Evolutionary conservation across 2,113 vertebrate species (phyloP).

Genomic region (Trichechus manatus): DNA sequence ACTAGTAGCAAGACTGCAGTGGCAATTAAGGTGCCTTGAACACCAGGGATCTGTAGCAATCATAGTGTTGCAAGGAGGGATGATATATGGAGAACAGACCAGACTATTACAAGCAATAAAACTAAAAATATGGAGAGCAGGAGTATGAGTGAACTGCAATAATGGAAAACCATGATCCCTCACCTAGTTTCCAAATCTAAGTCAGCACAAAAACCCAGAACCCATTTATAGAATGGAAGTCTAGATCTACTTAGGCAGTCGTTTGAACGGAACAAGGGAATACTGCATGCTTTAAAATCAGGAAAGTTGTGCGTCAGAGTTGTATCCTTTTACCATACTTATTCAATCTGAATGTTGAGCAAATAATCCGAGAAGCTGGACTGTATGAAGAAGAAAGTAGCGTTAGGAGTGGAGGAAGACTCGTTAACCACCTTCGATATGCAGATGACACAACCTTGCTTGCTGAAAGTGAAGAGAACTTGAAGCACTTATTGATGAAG

Average conservation of each 20-base stretch:
- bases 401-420: no score
- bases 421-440: no score
- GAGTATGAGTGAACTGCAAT: not conserved
- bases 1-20: not conserved
- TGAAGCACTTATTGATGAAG: no score
- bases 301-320: no score
- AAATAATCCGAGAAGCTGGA: no score
- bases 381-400: no score
- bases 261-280: no score
- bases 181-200: not conserved
- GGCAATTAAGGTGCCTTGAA: not conserved
- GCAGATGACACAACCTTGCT: no score
- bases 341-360: no score
- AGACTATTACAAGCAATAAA: not conserved
- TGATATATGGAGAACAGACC: not conserved
- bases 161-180: not conserved
- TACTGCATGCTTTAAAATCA: no score
- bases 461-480: no score
- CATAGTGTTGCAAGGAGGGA: not conserved
- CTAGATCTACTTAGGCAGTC: not conserved
- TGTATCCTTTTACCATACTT: no score
- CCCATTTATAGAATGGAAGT: not conserved
- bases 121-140: not conserved
- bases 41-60: not conserved
- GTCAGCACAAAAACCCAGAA: not conserved